These are phyloP conservation scores for Nephrotoma appendiculata DNA, from an alignment of 2,888 invertebrate species.

Conservation along the genomic window DNA sequence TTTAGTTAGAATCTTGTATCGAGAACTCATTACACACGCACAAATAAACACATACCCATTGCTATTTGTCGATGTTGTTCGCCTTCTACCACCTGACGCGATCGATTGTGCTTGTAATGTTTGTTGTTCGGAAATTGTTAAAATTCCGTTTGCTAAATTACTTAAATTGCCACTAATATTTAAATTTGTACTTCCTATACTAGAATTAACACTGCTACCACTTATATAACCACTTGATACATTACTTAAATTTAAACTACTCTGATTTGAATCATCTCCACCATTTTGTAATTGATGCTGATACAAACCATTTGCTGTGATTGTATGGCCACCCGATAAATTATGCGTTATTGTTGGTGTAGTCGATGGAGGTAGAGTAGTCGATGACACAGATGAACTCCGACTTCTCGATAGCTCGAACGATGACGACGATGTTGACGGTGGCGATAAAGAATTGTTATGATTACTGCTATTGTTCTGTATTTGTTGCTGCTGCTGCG, in stretches of 20 bases:
- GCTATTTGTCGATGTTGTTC: slow-evolving; percentile 32
- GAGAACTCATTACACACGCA: neutral
- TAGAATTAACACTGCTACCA: slow-evolving; percentile 17
- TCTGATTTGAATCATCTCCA: slow-evolving; percentile 19
- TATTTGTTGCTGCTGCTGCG: neutral
- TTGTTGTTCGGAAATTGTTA: slow-evolving; percentile 6
- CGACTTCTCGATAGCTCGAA: slow-evolving; percentile 8
- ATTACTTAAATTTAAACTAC: slow-evolving; percentile 19
- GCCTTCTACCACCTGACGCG: slow-evolving; percentile 20
- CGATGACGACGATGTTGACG: slow-evolving; percentile 8
- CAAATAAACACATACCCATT: slow-evolving; percentile 22
- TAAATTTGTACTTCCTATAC: slow-evolving; percentile 11
- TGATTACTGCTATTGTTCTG: neutral
- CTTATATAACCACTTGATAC: slow-evolving; percentile 19
- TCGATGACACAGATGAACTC: slow-evolving; percentile 7
- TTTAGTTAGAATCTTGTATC: neutral
- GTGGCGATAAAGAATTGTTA: slow-evolving; percentile 4
- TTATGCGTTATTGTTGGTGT: slow-evolving; percentile 17
- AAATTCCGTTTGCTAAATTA: neutral
- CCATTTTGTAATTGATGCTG: neutral
- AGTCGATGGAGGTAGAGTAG: slow-evolving; percentile 14
- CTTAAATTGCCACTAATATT: neutral
- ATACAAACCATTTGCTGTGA: neutral
- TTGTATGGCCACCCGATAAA: slow-evolving; percentile 8
- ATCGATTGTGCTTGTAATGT: slow-evolving; percentile 3